Evolutionary conservation across 1,140 invertebrate genomes (phyloP).

Genomic region (Cotesia typhae): DNA sequence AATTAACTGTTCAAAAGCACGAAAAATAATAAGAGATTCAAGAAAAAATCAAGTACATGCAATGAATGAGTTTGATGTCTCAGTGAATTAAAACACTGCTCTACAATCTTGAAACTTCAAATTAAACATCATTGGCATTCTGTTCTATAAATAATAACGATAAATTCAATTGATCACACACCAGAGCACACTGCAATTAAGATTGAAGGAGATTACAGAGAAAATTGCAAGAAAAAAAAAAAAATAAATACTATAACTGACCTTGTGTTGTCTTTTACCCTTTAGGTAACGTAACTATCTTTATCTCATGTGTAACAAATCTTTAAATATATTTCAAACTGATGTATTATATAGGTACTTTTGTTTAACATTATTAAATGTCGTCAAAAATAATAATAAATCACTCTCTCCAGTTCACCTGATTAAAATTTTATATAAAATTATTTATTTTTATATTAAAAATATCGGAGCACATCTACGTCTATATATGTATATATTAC

Average conservation of each 20-base stretch:
- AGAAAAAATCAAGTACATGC: neutral
- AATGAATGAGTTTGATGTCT: neutral
- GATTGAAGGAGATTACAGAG: too few relatives aligned
- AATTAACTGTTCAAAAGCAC: slow-evolving; percentile 19
- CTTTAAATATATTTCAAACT: too few relatives aligned
- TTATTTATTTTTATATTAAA: too few relatives aligned
- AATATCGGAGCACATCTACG: too few relatives aligned
- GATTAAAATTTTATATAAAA: too few relatives aligned
- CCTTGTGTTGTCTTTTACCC: neutral
- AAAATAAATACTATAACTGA: slow-evolving; percentile 24
- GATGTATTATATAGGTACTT: neutral
- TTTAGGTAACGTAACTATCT: slow-evolving; percentile 13
- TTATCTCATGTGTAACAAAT: neutral
- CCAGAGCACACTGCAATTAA: neutral
- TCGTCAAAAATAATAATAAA: too few relatives aligned
- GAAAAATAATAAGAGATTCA: neutral
- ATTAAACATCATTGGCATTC: neutral
- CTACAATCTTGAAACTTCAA: neutral
- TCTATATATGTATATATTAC: too few relatives aligned
- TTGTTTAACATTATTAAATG: neutral
- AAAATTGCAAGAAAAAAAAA: slow-evolving; percentile 2
- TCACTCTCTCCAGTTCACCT: too few relatives aligned
- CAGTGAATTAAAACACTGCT: slow-evolving; percentile 5
- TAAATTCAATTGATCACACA: too few relatives aligned
- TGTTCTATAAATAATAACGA: neutral